Base-by-base conservation (phyloP, 2,888 invertebrate genomes). In the Linnaemya tessellans region DNA sequence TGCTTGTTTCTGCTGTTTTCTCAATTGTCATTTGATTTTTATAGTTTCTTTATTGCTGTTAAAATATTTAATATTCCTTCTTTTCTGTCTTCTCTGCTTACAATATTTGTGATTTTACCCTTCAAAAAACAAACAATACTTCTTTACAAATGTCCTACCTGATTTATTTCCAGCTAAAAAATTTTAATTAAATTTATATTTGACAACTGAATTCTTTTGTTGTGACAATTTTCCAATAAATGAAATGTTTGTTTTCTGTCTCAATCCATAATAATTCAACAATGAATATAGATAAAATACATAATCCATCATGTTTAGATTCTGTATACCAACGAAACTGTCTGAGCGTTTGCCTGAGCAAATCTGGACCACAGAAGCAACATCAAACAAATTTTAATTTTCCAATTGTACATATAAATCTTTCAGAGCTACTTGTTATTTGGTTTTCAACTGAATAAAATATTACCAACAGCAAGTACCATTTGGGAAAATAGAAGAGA, bases 201-300 rank as follows among this genome's bases (percentile, higher is more conserved):
- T 64, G 75, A 56, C 70, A 82, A 71, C 65, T 77, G 41, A 65
- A 68, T 79, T 64, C 62, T 43, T 54, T 68, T 65, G 13, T 64
- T 73, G 68, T 79, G 68, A 74, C 49, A 74, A 68, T 74, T 84
- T 56, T 49, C 20, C 67, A 56, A 84, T 74, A 70, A 74, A 79
- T 79, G 62, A 79, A 79, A 64, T 41, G 20, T 41, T 8, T 65
- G 13, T 15, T 35, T 38, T 46, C 43, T 22, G 20, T 43, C 62
- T 60, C 46, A 15, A 73, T 74, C 51, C 35, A 60, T 58, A 30
- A 54, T 58, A 78, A 35, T 49, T 25, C 7, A 49, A 70, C 54
- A 67, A 80, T 51, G 20, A 8, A 8, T 8, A 46, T 65, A 78
- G 35, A 65, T 20, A 65, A 35, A 78, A 62, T n/a, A 43, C 51